phyloP scores from a whole-genome alignment of 1,140 invertebrate species.

The Megalonaias nervosa region DNA sequence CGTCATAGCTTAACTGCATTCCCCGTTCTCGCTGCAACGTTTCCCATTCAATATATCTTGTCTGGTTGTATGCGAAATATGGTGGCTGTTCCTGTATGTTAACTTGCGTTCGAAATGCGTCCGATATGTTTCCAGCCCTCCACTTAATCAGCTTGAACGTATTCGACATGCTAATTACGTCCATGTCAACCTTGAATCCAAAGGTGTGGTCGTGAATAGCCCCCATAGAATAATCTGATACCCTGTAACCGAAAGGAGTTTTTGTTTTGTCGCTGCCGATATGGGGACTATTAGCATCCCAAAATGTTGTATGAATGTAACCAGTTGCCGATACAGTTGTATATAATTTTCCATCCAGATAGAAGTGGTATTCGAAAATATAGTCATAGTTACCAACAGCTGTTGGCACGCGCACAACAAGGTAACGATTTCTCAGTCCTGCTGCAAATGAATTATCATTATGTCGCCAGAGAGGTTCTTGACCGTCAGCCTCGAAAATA shows the following conservation, averaged over 20 bases:
- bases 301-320: constrained; percentile 46
- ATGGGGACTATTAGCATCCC: constrained; percentile 23
- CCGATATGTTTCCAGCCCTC: constrained; percentile 29
- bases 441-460: constrained; percentile 12
- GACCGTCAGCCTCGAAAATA: constrained; percentile 28
- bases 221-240: constrained; percentile 35
- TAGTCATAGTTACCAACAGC: constrained; percentile 48
- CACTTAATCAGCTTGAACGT: constrained; percentile 45
- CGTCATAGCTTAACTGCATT: neutral
- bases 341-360: constrained; percentile 39
- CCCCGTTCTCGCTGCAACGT: constrained; percentile 17
- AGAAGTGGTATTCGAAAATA: constrained; percentile 46
- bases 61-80: constrained; percentile 40
- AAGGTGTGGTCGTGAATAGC: constrained; percentile 59
- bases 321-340: constrained; percentile 38
- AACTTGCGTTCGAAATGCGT: constrained; percentile 24
- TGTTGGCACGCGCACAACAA: constrained; percentile 18
- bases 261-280: constrained; percentile 19
- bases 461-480: constrained; percentile 23
- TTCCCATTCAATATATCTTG: constrained; percentile 37
- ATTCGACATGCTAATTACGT: constrained; percentile 47
- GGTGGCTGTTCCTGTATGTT: constrained; percentile 12
- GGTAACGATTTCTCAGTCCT: constrained; percentile 25
- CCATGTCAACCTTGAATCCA: constrained; percentile 57
- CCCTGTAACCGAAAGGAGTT: constrained; percentile 43